Conservation (phyloP, 2,888 invertebrate genomes). For the Zygaena filipendulae region DNA sequence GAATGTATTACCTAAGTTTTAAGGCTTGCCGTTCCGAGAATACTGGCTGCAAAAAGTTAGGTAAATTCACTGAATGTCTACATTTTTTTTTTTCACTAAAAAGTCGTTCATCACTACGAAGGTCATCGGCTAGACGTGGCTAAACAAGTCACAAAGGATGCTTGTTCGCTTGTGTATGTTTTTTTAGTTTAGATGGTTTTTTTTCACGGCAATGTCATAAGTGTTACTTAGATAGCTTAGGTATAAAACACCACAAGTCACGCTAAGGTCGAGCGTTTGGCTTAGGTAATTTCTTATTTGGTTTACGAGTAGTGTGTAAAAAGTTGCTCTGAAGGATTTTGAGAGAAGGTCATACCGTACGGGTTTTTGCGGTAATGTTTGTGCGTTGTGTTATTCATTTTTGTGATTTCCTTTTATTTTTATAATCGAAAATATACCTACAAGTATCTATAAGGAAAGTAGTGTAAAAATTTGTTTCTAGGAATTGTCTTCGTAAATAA, state of each 20-base stretch:
- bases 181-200: constrained; percentile 44
- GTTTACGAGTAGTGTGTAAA: no score
- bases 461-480: no score
- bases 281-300: no score
- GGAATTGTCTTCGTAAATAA: no score
- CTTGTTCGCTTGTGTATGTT: constrained; percentile 53
- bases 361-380: no score
- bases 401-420: no score
- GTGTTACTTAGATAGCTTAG: constrained; percentile 35
- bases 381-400: no score
- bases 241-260: constrained; percentile 39
- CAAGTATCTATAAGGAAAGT: no score
- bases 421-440: no score
- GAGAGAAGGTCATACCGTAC: no score
- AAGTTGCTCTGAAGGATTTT: no score
- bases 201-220: constrained; percentile 61
- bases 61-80: constrained; percentile 59
- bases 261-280: constrained; percentile 52
- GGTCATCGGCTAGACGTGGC: constrained; percentile 57
- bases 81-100: constrained; percentile 52
- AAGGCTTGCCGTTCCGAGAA: constrained; percentile 51
- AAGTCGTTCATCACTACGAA: constrained; percentile 59
- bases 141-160: constrained; percentile 64
- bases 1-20: constrained; percentile 49
- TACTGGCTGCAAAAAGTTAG: constrained; percentile 55